Conservation (phyloP, 2,113 vertebrate genomes). For the Stigmatopora nigra region DNA sequence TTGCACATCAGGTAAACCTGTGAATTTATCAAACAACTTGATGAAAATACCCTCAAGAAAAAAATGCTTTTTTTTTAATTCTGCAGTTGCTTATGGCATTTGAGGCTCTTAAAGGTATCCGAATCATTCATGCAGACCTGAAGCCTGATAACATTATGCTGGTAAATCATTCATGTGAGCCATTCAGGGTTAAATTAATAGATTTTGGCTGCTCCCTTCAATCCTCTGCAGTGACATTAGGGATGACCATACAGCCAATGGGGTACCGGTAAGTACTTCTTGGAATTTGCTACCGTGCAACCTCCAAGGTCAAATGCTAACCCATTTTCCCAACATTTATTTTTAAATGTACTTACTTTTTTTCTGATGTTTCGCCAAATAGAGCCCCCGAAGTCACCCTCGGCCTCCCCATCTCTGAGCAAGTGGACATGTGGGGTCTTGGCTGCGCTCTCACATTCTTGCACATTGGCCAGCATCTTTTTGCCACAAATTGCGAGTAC, state of each 20-base stretch:
- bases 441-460: conserved; percentile 4
- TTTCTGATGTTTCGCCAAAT: not conserved
- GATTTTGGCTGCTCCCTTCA: conserved; percentile 10
- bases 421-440: conserved; percentile 9
- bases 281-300: not conserved
- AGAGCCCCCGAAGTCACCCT: conserved; percentile 5
- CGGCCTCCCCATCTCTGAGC: conserved; percentile 3
- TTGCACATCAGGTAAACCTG: conserved; percentile 10
- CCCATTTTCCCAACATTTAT: not conserved
- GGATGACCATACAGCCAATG: conserved; percentile 9
- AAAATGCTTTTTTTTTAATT: not conserved
- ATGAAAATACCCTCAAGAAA: not conserved
- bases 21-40: not conserved
- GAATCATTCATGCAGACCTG: conserved; percentile 6
- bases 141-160: conserved; percentile 10
- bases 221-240: conserved; percentile 1
- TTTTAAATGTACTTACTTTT: not conserved
- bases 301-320: not conserved
- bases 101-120: conserved; percentile 7
- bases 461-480: conserved; percentile 4
- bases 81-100: conserved; percentile 3
- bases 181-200: conserved; percentile 9
- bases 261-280: conserved; percentile 2
- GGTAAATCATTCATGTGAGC: conserved; percentile 11
- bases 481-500: conserved; percentile 8